These are phyloP conservation scores for Sympetrum striolatum DNA, from an alignment of 2,888 invertebrate genomes.

Conservation along the genomic window DNA sequence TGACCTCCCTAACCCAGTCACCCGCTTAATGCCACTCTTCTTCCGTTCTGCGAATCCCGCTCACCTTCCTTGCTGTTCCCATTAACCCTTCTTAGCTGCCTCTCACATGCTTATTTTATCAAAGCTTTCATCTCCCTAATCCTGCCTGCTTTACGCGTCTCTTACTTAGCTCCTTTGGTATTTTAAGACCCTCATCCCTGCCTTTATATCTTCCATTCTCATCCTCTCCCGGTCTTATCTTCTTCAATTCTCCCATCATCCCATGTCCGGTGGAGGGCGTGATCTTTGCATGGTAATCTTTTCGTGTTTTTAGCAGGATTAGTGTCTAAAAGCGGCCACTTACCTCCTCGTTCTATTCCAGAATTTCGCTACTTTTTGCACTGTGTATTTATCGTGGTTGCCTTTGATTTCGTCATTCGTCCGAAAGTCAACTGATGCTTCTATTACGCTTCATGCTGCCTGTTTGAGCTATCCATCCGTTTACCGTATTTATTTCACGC, in stretches of 20 bases:
- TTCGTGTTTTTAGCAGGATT: too few species aligned
- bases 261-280: not conserved
- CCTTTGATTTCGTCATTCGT: too few species aligned
- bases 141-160: not conserved
- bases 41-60: not conserved
- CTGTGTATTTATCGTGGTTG: too few species aligned
- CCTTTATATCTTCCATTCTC: not conserved
- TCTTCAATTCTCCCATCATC: not conserved
- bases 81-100: slow-evolving; percentile 11
- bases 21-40: not conserved
- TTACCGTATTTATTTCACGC: too few species aligned
- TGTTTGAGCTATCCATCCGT: too few species aligned
- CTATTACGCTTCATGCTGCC: too few species aligned
- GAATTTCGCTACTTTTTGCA: too few species aligned
- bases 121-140: slow-evolving; percentile 1
- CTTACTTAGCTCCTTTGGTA: not conserved
- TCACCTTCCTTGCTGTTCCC: not conserved
- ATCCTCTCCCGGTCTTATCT: not conserved
- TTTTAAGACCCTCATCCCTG: not conserved
- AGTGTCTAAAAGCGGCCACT: too few species aligned
- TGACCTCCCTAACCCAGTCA: not conserved
- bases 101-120: slow-evolving; percentile 9
- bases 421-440: too few species aligned
- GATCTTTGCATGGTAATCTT: too few species aligned
- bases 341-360: too few species aligned